Evolutionary conservation across 1,140 invertebrate species (phyloP).

Genomic region (Coptotermes formosanus): DNA sequence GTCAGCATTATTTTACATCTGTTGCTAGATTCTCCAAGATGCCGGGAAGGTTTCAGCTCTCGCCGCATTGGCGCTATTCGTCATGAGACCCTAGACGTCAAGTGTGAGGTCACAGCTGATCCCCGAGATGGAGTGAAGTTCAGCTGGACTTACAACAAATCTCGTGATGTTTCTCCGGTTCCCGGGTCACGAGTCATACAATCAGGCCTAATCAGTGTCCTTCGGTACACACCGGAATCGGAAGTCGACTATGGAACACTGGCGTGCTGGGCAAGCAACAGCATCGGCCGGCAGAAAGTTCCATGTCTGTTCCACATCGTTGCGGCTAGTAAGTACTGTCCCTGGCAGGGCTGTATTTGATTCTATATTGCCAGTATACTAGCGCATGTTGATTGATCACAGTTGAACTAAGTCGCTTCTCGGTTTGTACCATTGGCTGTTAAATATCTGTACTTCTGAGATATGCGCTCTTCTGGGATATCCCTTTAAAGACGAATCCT

Average conservation of each 20-base stretch:
- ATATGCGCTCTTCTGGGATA: no score
- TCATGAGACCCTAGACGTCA: constrained; percentile 59
- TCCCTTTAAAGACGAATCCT: no score
- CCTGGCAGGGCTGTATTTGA: no score
- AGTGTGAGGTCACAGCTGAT: constrained; percentile 76
- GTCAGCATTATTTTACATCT: not conserved
- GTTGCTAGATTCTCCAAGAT: constrained; percentile 61
- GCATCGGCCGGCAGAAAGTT: constrained; percentile 71
- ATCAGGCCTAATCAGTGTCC: constrained; percentile 65
- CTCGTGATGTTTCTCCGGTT: constrained; percentile 64
- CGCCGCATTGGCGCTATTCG: constrained; percentile 59
- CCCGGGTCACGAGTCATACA: constrained; percentile 54
- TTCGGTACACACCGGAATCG: constrained; percentile 61
- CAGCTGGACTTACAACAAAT: constrained; percentile 77
- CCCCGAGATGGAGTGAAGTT: constrained; percentile 59
- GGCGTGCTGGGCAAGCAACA: constrained; percentile 83
- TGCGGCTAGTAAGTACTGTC: constrained; percentile 68
- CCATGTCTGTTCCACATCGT: constrained; percentile 81
- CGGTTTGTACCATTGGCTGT: no score
- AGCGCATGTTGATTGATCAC: no score
- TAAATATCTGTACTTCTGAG: no score
- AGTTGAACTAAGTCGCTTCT: no score
- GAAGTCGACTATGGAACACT: constrained; percentile 76
- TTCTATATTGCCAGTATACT: no score
- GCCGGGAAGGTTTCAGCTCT: constrained; percentile 56